Evolutionary conservation across 1,140 invertebrate genomes (phyloP), one percentile per base, ranked within the genome.

Genomic region (Ganaspis sp.): DNA sequence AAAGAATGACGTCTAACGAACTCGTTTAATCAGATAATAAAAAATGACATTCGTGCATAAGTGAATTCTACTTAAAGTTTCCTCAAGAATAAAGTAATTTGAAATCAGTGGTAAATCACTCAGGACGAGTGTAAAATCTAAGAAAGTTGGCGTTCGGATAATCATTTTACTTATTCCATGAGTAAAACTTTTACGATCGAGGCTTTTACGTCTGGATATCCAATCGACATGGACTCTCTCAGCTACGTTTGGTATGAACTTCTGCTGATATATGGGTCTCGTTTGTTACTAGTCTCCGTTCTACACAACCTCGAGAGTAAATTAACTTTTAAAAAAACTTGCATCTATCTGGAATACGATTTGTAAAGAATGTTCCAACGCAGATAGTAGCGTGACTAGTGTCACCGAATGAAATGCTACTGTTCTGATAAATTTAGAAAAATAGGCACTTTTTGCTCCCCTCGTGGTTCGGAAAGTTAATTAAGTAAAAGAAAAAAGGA

Each of bases 151-250:
- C 26, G 58, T 17, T 64, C 58, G 12, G 58, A 64, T 64, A 64
- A 64, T 64, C 58, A 64, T 64, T 64, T 34, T 34, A 64, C 58
- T 64, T 29, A 64, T 64, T 64, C 58, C 23, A n/a, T 2, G 15
- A 64, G 58, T 64, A 29, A 64, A 64, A 64, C 23, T 64, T 64
- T 34, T 64, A 64, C 58, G 26, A 64, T 64, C 58, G 23, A 64
- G 26, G 58, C 23, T 64, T 64, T 49, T 64, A 29, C 58, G 58
- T 64, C 15, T 29, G 12, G 23, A 64, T 64, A 29, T 64, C 58
- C 58, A 64, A 64, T 64, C 58, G 58, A 64, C 26, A n/a, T 64
- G 26, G 23, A 64, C 23, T 64, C 23, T 64, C 58, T 29, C 15
- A 15, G 54, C 23, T 64, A 64, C 21, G 58, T 64, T 3, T 34